Conservation (phyloP, 1,140 invertebrate genomes). For the Drosophila triauraria region DNA sequence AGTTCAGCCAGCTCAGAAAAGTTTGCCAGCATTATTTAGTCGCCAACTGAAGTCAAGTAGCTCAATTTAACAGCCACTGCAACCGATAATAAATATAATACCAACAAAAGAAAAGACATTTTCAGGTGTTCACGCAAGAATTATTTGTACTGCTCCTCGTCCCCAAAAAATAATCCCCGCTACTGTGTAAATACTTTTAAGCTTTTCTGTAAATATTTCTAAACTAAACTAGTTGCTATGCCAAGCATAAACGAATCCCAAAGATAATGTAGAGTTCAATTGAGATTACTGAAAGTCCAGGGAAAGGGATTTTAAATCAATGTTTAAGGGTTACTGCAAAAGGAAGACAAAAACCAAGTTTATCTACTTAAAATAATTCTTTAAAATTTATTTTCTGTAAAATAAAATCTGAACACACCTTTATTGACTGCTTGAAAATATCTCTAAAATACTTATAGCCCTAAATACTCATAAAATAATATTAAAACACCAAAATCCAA, state of each 20-base stretch:
- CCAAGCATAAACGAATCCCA: slow-evolving; percentile 64
- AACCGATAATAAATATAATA: slow-evolving; percentile 25
- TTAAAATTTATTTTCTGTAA: neutral
- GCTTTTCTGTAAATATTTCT: slow-evolving; percentile 54
- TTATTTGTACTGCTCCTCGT: slow-evolving; percentile 48
- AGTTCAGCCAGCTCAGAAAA: slow-evolving; percentile 54
- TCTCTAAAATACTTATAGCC: neutral
- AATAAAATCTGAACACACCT: neutral
- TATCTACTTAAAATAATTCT: neutral
- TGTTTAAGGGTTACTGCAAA: neutral
- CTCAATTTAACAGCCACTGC: slow-evolving; percentile 63
- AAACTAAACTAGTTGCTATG: slow-evolving; percentile 39
- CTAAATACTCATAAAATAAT: slow-evolving; percentile 1
- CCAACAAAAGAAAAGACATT: slow-evolving; percentile 66
- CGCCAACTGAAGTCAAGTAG: slow-evolving; percentile 52
- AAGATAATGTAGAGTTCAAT: slow-evolving; percentile 30
- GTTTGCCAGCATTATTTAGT: slow-evolving; percentile 36
- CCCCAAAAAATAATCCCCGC: slow-evolving; percentile 8
- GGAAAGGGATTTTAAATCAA: slow-evolving; percentile 1
- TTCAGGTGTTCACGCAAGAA: slow-evolving; percentile 75
- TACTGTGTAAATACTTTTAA: slow-evolving; percentile 42
- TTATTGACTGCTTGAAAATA: neutral
- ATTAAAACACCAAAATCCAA: neutral
- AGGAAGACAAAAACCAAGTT: neutral
- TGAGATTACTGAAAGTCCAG: slow-evolving; percentile 29